A percentile compares a stretch with the other conserved stretches of the same genome.
Conservation (phyloP, 2,888 invertebrate species). For the Pantelozetes paolii region DNA sequence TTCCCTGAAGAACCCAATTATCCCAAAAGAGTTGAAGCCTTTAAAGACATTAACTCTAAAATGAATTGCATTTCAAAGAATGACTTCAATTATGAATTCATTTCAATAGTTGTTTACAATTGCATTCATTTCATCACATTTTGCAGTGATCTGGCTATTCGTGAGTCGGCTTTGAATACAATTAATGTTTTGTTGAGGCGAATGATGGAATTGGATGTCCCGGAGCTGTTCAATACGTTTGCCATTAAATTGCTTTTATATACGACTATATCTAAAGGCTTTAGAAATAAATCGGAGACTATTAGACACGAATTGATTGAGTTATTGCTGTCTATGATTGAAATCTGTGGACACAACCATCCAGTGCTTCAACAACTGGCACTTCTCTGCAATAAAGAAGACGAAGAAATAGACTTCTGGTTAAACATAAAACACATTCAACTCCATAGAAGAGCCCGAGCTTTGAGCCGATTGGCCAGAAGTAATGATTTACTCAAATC, state of each 20-base stretch:
- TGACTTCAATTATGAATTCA: conserved; percentile 60
- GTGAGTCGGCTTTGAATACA: conserved; percentile 64
- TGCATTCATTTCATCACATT: conserved; percentile 70
- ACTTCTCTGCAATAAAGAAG: conserved; percentile 61
- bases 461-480: conserved; percentile 62
- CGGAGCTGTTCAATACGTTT: conserved; percentile 37
- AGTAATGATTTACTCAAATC: conserved; percentile 49
- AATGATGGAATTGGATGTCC: conserved; percentile 9
- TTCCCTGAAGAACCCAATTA: conserved; percentile 95
- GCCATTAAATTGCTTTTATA: conserved; percentile 41
- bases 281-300: conserved; percentile 64
- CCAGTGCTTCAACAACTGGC: conserved; percentile 50
- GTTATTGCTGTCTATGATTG: conserved; percentile 67
- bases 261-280: conserved; percentile 65
- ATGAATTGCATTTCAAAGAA: neutral
- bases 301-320: conserved; percentile 70
- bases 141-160: conserved; percentile 70
- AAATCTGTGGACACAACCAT: conserved; percentile 47
- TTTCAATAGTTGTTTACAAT: conserved; percentile 68
- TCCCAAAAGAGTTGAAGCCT: conserved; percentile 71
- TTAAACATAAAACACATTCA: conserved; percentile 77
- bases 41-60: conserved; percentile 59
- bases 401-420: conserved; percentile 87
- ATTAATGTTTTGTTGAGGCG: conserved; percentile 3
- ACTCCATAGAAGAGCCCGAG: conserved; percentile 75